Base-by-base conservation (phyloP, 2,797 vertebrate genomes). In the Centropyge bicolor region DNA sequence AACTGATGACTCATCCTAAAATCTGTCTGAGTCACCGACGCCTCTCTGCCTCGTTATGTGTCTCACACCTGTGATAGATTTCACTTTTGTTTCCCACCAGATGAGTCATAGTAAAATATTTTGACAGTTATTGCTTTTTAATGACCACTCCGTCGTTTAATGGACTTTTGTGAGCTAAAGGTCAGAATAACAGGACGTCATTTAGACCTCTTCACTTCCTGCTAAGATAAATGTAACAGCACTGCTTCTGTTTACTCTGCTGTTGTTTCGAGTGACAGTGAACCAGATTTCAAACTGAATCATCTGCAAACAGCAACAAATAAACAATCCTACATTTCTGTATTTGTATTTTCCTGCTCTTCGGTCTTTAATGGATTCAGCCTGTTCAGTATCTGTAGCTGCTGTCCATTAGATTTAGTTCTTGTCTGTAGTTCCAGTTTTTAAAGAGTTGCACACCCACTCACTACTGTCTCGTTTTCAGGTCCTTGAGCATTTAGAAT, bases 21-120 rank as follows among this genome's bases (percentile, higher is more conserved):
- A 79, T 16, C 5, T 0, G 24, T n/a, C 60, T 80, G 83, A 78
- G 73, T 86, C 83, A 84, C 62, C 0, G 77, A 38, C 70, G 60
- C 78, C 72, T 69, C 64, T 66, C 57, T 1, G 43, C 49, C 65
- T 85, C 72, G 17, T 83, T 73, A 54, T 9, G 64, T 22, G 68
- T 86, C 73, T 88, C 68, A 0, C 55, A 81, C 77, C 90, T 82
- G 74, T 40, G 62, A 76, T 67, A 73, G 13, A 71, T 81, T 57
- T 78, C 51, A 20, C 70, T 72, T 66, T 51, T 55, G 43, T 63
- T 74, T 73, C 62, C 77, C 86, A 72, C 80, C 80, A 70, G 59
- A 38, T 78, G 86, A 88, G 22, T 89, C 90, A 81, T 12, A 2
- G 70, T 81, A 13, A 83, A 84, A 86, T 73, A 80, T 78, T 86